Percentiles rank a stretch among this genome's conserved stretches.
phyloP scores from a whole-genome alignment of 1,140 invertebrate species.

The Myzus persicae region DNA sequence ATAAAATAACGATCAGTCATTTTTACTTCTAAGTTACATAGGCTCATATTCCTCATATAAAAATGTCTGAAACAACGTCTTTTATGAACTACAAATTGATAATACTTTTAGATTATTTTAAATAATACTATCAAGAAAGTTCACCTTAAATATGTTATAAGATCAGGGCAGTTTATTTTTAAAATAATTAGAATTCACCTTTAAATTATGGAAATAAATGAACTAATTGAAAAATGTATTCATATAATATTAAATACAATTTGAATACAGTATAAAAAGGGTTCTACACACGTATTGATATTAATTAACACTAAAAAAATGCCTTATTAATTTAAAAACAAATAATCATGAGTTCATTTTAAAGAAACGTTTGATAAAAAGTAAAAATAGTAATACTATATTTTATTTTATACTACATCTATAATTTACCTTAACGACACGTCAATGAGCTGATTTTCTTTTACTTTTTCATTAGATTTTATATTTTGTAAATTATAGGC shows the following conservation, averaged over 20 bases:
- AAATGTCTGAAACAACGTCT: too few relatives aligned
- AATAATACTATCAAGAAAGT: background rate
- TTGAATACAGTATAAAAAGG: background rate
- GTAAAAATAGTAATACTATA: background rate
- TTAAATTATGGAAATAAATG: background rate
- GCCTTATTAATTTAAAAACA: background rate
- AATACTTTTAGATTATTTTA: background rate
- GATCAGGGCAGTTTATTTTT: background rate
- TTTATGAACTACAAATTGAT: background rate
- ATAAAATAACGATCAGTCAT: too few relatives aligned
- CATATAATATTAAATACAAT: background rate
- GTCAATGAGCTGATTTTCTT: background rate
- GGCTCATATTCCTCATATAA: too few relatives aligned
- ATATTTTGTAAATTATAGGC: background rate
- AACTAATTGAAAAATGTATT: background rate
- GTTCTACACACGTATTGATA: background rate
- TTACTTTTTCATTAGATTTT: background rate
- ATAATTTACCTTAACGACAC: background rate
- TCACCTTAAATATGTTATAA: background rate
- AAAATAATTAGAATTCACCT: background rate
- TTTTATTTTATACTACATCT: background rate
- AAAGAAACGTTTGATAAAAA: background rate
- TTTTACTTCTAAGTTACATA: too few relatives aligned
- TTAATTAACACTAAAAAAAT: background rate
- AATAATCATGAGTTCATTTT: background rate